These are phyloP conservation scores for Australoheros facetus DNA, from an alignment of 2,797 vertebrate genomes.

Conservation along the genomic window DNA sequence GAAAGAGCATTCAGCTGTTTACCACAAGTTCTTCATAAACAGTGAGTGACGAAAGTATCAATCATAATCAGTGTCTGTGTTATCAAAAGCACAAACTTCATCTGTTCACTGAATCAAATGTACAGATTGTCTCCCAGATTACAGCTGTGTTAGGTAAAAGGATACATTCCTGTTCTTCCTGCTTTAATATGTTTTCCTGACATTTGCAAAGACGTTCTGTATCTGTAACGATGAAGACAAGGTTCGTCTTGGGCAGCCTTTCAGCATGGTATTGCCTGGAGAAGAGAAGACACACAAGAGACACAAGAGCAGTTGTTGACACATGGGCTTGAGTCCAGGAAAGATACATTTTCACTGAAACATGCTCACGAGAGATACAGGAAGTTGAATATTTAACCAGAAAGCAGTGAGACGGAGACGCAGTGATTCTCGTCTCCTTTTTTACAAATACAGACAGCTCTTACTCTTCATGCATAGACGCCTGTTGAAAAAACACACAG, in stretches of 20 bases:
- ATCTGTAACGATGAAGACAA: constrained; percentile 94
- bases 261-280: constrained; percentile 92
- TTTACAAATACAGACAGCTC: neutral
- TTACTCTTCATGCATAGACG: neutral
- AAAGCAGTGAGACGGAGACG: constrained; percentile 14
- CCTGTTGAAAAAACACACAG: constrained; percentile 12
- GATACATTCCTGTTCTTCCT: constrained; percentile 96
- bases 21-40: neutral
- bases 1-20: neutral
- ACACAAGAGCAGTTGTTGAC: constrained; percentile 52
- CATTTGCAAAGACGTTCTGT: constrained; percentile 86
- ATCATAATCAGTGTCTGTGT: constrained; percentile 9
- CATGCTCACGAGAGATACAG: constrained; percentile 33
- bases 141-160: constrained; percentile 71
- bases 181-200: constrained; percentile 83
- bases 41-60: neutral
- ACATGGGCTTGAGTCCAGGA: constrained; percentile 49
- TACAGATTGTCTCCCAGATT: constrained; percentile 8
- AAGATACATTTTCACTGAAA: constrained; percentile 45
- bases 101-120: constrained; percentile 31
- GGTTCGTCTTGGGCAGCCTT: constrained; percentile 93
- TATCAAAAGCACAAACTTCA: constrained; percentile 29
- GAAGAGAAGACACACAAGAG: constrained; percentile 40
- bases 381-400: constrained; percentile 45
- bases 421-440: neutral